Base-by-base conservation (phyloP, 2,888 invertebrate genomes). In the Sympetrum striolatum region DNA sequence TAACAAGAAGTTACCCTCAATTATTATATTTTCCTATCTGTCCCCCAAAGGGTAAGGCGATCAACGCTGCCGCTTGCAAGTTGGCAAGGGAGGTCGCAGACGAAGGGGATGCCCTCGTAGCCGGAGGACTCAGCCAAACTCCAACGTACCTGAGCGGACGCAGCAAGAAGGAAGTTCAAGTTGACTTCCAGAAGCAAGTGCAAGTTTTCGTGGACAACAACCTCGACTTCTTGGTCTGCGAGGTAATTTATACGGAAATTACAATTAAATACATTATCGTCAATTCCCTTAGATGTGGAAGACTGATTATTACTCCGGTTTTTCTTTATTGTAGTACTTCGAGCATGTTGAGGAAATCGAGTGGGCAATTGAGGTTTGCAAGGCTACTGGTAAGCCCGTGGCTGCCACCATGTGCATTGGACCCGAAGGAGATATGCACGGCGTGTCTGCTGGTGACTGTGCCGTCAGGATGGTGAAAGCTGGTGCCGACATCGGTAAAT, bases 401-500 rank as follows among this genome's bases (percentile, higher is more conserved):
- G 93, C 93, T n/a, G 93, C 93, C n/a, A 93, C 93, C 90, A 94
- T 94, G 94, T 94, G 94, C 91, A 94, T 94, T 90, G 94, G 94
- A 14, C 93, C 93, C 10, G 92, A 93, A 90, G 94, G 94, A 10
- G 94, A 94, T 91, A 91, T 94, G 91, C 93, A 94, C 91, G 93
- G 93, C 10, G 91, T 93, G 1, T 91, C 93, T 4, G 92, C 93
- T 10, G 93, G 92, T 8, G 93, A 94, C 39, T 94, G 94, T 91
- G 94, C 93, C 22, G 93, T 94, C 10, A 91, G 93, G 25, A 93
- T 94, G 93, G 94, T 93, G n/a, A 92, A 92, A 91, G 93, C 94
- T 90, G 93, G 93, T 25, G 92, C 92, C 3, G 92, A 92, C 81
- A 92, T 92, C 31, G 91, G 91, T 91, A 80, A 90, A 91, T 44